Percentiles rank a stretch among this genome's conserved stretches.
These are phyloP conservation scores for Glaucomys volans DNA, from an alignment of 2,113 vertebrate genomes.

Conservation along the genomic window DNA sequence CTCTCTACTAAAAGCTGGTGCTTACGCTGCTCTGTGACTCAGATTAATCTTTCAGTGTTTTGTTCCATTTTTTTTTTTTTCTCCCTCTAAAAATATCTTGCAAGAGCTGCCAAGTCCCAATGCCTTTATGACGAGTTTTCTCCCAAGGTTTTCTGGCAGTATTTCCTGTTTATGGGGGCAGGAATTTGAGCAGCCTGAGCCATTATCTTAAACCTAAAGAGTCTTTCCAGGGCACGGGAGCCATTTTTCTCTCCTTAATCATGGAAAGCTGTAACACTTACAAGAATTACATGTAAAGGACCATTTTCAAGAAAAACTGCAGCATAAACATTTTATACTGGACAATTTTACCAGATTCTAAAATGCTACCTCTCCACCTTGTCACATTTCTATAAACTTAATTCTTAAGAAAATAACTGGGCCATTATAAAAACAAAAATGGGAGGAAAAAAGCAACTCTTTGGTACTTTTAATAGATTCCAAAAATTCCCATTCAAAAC, in stretches of 20 bases:
- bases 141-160: background rate
- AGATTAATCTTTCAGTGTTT: background rate
- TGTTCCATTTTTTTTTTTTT: background rate
- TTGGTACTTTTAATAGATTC: background rate
- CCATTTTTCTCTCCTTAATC: background rate
- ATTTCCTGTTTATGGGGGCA: background rate
- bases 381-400: background rate
- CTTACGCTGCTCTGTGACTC: background rate
- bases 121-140: conserved; percentile 18
- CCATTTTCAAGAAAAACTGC: background rate
- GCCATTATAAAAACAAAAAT: background rate
- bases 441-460: background rate
- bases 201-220: background rate
- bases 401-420: background rate
- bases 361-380: background rate
- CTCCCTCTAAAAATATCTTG: conserved; percentile 33
- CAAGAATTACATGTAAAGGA: background rate
- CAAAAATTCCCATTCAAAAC: background rate
- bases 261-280: background rate
- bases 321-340: background rate
- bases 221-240: background rate
- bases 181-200: background rate
- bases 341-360: conserved; percentile 19
- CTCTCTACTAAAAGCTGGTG: background rate
- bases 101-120: conserved; percentile 24